These are phyloP conservation scores for Pterophyllum scalare DNA, from an alignment of 2,113 vertebrate species.

Conservation along the genomic window DNA sequence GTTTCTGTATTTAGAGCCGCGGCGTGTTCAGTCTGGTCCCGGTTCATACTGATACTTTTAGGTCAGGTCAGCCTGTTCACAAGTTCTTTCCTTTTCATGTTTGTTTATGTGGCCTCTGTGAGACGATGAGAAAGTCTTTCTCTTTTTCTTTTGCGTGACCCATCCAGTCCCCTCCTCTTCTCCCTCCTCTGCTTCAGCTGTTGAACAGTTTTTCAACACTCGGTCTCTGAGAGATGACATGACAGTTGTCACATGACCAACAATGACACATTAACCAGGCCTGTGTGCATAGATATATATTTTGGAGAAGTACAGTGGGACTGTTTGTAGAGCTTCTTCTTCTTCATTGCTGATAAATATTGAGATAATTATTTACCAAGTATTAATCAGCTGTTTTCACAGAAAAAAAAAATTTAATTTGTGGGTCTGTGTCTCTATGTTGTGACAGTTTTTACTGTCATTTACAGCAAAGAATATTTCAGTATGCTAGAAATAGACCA, in stretches of 20 bases:
- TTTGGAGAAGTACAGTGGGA: too few species aligned
- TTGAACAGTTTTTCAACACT: not conserved
- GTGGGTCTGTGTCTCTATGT: not conserved
- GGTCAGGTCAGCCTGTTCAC: not conserved
- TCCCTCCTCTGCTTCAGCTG: not conserved
- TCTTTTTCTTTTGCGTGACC: not conserved
- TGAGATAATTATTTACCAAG: fast-evolving
- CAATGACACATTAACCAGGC: slow-evolving; percentile 1
- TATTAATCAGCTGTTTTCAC: not conserved
- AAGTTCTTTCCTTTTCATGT: not conserved
- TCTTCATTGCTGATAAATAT: not conserved
- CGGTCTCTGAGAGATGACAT: not conserved
- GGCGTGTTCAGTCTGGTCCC: not conserved
- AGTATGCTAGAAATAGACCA: not conserved
- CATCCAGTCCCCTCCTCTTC: too few species aligned
- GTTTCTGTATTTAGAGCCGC: not conserved
- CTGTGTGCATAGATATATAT: not conserved
- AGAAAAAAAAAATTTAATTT: not conserved
- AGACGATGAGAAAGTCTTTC: not conserved
- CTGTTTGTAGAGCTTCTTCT: not conserved
- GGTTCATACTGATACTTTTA: not conserved
- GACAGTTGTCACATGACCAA: not conserved
- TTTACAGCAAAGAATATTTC: not conserved
- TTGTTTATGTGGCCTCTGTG: not conserved
- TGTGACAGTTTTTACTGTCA: not conserved